Evolutionary conservation across 2,888 invertebrate genomes (phyloP).

Genomic region (Seira musarum): DNA sequence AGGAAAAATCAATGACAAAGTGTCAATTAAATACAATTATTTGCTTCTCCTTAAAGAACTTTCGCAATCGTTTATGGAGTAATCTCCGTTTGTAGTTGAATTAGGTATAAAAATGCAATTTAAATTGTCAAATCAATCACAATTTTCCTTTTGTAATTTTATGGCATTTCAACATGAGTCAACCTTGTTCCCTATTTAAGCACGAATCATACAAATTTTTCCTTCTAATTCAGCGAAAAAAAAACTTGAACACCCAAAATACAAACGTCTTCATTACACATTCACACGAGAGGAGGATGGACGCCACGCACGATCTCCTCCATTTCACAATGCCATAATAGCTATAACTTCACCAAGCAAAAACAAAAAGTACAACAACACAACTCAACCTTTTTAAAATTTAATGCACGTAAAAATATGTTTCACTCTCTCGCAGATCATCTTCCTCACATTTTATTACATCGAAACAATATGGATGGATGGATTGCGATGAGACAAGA

Average conservation of each 20-base stretch:
- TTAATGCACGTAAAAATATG: not conserved
- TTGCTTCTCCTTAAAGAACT: not conserved
- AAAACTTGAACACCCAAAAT: not conserved
- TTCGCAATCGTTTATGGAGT: not conserved
- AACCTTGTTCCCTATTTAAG: not conserved
- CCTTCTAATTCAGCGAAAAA: not conserved
- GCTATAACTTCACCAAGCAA: not conserved
- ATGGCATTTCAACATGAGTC: not conserved
- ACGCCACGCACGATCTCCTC: not conserved
- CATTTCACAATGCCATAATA: not conserved
- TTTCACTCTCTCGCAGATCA: not conserved
- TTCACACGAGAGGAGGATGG: not conserved
- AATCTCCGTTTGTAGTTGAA: not conserved
- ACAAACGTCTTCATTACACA: not conserved
- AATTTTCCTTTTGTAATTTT: not conserved
- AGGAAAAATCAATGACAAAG: not conserved
- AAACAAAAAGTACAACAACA: not conserved
- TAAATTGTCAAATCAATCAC: conserved; percentile 10
- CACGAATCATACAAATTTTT: not conserved
- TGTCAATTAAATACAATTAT: too few relatives aligned
- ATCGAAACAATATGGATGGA: not conserved
- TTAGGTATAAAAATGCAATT: not conserved
- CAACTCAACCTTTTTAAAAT: not conserved
- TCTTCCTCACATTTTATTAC: too few relatives aligned
- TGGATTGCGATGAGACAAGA: too few relatives aligned